Percentiles rank a stretch among this genome's conserved stretches.
These are phyloP conservation scores for Chloroceryle aenea DNA, from an alignment of 2,113 vertebrate genomes.

Conservation along the genomic window DNA sequence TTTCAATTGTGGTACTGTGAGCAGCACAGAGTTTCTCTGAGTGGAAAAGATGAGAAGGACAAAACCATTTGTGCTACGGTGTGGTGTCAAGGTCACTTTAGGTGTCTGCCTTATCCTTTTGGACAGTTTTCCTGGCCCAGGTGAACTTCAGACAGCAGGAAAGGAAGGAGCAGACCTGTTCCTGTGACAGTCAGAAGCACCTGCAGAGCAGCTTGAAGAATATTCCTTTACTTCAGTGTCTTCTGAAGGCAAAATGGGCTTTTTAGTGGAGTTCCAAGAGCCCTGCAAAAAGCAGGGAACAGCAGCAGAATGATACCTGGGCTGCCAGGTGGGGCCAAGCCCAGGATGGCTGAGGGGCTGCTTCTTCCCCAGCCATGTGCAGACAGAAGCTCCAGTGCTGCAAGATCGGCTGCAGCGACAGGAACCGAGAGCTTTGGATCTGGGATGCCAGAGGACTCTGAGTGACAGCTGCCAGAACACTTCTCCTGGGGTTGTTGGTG, in stretches of 20 bases:
- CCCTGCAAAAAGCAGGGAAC: fast-evolving
- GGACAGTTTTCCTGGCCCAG: not conserved
- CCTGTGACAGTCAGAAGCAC: fast-evolving
- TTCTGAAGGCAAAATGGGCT: not conserved
- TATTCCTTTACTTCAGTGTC: fast-evolving
- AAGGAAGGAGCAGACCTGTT: not conserved
- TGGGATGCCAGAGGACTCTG: fast-evolving
- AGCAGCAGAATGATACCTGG: not conserved
- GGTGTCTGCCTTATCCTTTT: not conserved
- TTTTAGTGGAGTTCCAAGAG: not conserved
- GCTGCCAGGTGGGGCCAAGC: not conserved
- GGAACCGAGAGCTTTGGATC: not conserved
- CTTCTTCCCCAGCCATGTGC: fast-evolving
- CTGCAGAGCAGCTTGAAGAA: not conserved
- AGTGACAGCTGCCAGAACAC: not conserved
- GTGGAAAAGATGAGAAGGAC: not conserved
- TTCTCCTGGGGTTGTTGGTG: not conserved
- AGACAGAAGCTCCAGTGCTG: not conserved
- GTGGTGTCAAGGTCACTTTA: not conserved
- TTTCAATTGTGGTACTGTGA: not conserved
- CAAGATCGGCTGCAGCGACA: not conserved
- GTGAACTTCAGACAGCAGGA: not conserved
- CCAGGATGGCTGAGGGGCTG: fast-evolving
- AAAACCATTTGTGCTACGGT: fast-evolving
- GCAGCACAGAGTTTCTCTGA: not conserved